These are phyloP conservation scores for Smittia aterrima DNA, from an alignment of 2,888 invertebrate genomes.

Conservation along the genomic window DNA sequence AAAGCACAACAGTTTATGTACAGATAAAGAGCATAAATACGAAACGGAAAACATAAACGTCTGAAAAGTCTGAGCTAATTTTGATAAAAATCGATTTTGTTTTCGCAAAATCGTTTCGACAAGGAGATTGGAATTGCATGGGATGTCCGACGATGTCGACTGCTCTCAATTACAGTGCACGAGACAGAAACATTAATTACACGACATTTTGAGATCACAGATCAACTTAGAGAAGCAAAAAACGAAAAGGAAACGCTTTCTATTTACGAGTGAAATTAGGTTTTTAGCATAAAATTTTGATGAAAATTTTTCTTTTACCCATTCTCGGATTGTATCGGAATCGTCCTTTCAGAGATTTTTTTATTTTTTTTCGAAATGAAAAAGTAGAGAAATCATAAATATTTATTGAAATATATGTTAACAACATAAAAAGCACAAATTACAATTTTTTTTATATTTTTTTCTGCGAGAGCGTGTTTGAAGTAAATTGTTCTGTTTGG, in stretches of 20 bases:
- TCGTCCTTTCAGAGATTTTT: constrained; percentile 34
- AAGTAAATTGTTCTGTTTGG: too few species aligned
- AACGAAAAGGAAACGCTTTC: constrained; percentile 10
- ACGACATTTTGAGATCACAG: constrained; percentile 8
- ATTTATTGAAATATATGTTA: neutral
- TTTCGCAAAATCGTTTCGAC: neutral
- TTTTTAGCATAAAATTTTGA: neutral
- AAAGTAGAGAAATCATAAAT: neutral
- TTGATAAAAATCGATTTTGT: constrained; percentile 40
- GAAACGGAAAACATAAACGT: constrained; percentile 26
- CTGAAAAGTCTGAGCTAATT: constrained; percentile 25
- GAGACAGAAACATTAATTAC: constrained; percentile 17
- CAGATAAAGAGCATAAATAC: constrained; percentile 10
- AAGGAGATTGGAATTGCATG: neutral
- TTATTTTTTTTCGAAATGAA: neutral
- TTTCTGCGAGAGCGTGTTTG: too few species aligned
- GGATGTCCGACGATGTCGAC: neutral
- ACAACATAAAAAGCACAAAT: neutral
- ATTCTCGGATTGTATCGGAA: constrained; percentile 35
- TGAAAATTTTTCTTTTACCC: constrained; percentile 25
- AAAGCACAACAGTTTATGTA: neutral
- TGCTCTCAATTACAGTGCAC: neutral
- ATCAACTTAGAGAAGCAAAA: neutral
- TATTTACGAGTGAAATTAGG: constrained; percentile 17
- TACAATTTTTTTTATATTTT: too few species aligned